Evolutionary conservation across 2,113 vertebrate genomes (phyloP), one percentile per base, ranked within the genome.

Genomic region (Saimiri boliviensis): DNA sequence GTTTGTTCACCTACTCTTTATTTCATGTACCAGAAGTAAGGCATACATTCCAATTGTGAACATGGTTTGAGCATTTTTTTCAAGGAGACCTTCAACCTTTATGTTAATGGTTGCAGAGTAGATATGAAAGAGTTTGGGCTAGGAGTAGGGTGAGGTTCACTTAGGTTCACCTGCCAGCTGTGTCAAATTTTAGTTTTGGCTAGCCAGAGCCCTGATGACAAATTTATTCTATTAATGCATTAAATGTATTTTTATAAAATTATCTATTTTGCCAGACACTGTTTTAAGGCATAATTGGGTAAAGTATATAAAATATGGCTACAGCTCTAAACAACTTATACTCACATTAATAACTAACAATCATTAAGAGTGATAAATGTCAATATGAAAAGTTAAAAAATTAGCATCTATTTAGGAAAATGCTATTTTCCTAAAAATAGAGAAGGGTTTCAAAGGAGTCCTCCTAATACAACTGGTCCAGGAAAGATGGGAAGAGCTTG

Each of bases 151-250:
- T 3, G 7, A 32, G 37, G 25, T 66, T 86, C 45, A 66, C 21
- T 83, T 52, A 60, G 6, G n/a, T 68, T 91, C 32, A 37, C 27
- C 47, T 91, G 27, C 5, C 42, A 85, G 21, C 2, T 83, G 6
- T 76, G 40, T 35, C 7, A 14, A 21, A 92, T 90, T 89, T 95
- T 37, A 83, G 25, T 74, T 97, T 96, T 71, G 63, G n/a, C 10
- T 30, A 60, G 37, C 25, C 30, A 74, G 49, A 4, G 79, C 9
- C 13, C 70, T 94, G 91, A 85, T 25, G 68, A 47, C 47, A 77
- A 91, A 91, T 66, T 82, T 66, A 82, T 52, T 82, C 20, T 89
- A 54, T 8, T 40, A 70, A 71, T 89, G n/a, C 73, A 73, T 95
- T 74, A n/a, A 21, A 84, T 84, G 8, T 37, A 13, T 68, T 84